Conservation (phyloP, 1,140 invertebrate species). For the Papilio aristodemus region DNA sequence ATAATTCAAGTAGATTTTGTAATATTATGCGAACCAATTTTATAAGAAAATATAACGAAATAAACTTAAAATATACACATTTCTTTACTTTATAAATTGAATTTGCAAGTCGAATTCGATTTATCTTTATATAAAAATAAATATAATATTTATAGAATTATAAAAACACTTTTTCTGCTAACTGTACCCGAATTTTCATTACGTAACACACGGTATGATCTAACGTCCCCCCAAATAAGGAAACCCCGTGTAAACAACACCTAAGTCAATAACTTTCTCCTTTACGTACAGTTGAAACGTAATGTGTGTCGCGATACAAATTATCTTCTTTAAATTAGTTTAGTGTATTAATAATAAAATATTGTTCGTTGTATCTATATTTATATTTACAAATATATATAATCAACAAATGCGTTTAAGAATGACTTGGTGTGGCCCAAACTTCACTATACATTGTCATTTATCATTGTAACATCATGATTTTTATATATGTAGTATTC, state of each 20-base stretch:
- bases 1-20: too few relatives aligned
- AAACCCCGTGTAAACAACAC: conserved; percentile 54
- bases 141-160: not conserved
- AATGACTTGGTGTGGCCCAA: too few relatives aligned
- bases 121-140: too few relatives aligned
- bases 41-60: too few relatives aligned
- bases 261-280: conserved; percentile 29
- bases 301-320: not conserved
- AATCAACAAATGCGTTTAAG: not conserved
- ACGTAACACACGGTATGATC: conserved; percentile 54
- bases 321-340: not conserved
- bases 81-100: too few relatives aligned
- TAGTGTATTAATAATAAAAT: not conserved
- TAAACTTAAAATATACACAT: too few relatives aligned
- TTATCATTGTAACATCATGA: too few relatives aligned
- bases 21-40: too few relatives aligned
- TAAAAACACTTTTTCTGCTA: conserved; percentile 40
- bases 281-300: conserved; percentile 17
- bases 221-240: conserved; percentile 58
- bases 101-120: too few relatives aligned
- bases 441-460: too few relatives aligned
- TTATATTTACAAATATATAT: not conserved
- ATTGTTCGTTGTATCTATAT: not conserved
- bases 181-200: conserved; percentile 47
- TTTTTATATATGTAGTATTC: too few relatives aligned